These are phyloP conservation scores for Dryobotodes eremita DNA, from an alignment of 2,888 invertebrate genomes.

Conservation along the genomic window DNA sequence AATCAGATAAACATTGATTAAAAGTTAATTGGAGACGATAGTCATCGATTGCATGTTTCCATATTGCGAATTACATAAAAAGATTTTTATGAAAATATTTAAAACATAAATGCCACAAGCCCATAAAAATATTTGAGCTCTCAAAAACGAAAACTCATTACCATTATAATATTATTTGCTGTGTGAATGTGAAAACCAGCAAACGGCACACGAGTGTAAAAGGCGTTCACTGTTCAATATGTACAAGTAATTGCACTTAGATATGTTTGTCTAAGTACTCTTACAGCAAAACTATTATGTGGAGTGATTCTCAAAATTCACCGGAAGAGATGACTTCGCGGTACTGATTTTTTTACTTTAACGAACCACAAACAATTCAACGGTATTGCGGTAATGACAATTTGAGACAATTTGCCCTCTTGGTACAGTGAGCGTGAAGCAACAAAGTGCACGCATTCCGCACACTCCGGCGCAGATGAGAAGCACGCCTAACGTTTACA, in stretches of 20 bases:
- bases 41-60: conserved; percentile 3
- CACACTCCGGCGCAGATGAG: conserved; percentile 28
- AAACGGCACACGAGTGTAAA: conserved; percentile 40
- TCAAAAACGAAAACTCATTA: conserved; percentile 37
- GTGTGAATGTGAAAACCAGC: conserved; percentile 41
- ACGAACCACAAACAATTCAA: conserved; percentile 78
- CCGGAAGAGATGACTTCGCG: conserved; percentile 74
- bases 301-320: conserved; percentile 75
- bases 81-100: conserved; percentile 21
- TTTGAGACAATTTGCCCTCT: conserved; percentile 69
- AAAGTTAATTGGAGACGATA: conserved; percentile 40
- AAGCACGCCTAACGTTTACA: conserved; percentile 52
- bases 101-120: conserved; percentile 16
- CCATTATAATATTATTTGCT: conserved; percentile 46
- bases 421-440: conserved; percentile 57
- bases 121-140: conserved; percentile 24
- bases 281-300: conserved; percentile 71
- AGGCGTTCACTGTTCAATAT: conserved; percentile 61
- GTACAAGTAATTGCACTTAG: conserved; percentile 70
- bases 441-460: conserved; percentile 63
- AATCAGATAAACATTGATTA: conserved; percentile 63
- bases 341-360: conserved; percentile 72
- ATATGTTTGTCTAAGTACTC: conserved; percentile 72
- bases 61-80: conserved; percentile 30
- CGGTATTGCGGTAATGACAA: conserved; percentile 75